phyloP scores from a whole-genome alignment of 2,888 invertebrate genomes.

The Parasteatoda lunata region DNA sequence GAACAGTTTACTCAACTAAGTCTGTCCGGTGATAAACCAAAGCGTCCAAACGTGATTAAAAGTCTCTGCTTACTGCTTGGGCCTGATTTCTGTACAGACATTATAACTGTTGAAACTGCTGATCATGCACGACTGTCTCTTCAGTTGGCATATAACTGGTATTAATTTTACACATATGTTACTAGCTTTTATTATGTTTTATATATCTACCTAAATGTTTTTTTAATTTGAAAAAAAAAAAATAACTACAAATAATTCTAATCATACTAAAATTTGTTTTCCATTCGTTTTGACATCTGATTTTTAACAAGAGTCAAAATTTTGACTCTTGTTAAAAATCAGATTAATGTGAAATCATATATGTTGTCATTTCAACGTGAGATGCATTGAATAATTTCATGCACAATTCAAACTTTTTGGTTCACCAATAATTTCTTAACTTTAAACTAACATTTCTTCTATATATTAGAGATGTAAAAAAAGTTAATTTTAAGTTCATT shows the following conservation, averaged over 20 bases:
- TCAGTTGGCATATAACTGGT: conserved; percentile 77
- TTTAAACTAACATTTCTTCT: too few species aligned
- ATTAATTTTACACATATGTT: not conserved
- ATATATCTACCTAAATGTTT: not conserved
- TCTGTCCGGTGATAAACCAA: conserved; percentile 77
- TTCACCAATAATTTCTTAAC: too few species aligned
- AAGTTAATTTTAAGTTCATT: too few species aligned
- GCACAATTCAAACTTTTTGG: too few species aligned
- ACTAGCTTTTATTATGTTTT: not conserved
- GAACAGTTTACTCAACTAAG: conserved; percentile 77
- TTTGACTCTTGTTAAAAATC: too few species aligned
- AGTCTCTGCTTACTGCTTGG: conserved; percentile 76
- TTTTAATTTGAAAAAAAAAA: not conserved
- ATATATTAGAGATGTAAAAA: too few species aligned
- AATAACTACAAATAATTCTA: not conserved
- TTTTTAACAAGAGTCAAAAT: too few species aligned
- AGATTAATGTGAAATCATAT: too few species aligned
- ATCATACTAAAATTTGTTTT: too few species aligned
- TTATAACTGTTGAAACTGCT: conserved; percentile 77
- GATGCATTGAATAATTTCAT: too few species aligned
- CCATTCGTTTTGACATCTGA: too few species aligned
- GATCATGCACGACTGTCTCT: conserved; percentile 77
- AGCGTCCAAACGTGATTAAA: conserved; percentile 76
- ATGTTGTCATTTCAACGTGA: too few species aligned
- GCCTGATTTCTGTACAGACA: conserved; percentile 77